These are phyloP conservation scores for Gryon sp. DNA, from an alignment of 1,140 invertebrate species.

Conservation along the genomic window DNA sequence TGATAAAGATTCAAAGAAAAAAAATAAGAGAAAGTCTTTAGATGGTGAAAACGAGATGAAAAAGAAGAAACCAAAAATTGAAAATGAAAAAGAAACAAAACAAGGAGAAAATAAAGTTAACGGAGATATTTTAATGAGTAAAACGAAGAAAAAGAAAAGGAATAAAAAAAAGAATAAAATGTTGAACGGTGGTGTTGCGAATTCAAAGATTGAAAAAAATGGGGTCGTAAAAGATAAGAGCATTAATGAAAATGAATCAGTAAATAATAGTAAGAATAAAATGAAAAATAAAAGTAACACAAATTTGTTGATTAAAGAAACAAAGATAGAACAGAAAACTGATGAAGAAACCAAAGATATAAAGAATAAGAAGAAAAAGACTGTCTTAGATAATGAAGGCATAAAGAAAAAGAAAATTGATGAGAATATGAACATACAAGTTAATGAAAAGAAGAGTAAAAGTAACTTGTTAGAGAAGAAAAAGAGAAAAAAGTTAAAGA, in stretches of 20 bases:
- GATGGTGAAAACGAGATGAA: conserved; percentile 13
- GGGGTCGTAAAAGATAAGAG: no score
- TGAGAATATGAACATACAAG: neutral
- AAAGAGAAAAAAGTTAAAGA: conserved; percentile 2
- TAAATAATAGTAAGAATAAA: no score
- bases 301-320: no score
- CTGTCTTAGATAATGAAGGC: neutral
- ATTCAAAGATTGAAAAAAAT: no score
- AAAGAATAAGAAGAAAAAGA: conserved; percentile 22
- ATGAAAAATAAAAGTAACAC: no score
- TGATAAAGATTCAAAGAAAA: conserved; percentile 14
- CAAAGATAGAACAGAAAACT: conserved; percentile 1
- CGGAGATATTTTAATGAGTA: neutral
- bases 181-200: neutral
- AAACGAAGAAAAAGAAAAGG: conserved; percentile 14
- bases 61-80: conserved; percentile 44
- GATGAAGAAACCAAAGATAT: conserved; percentile 8
- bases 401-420: neutral
- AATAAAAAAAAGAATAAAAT: neutral
- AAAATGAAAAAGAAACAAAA: no score
- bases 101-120: neutral
- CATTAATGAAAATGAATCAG: no score
- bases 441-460: conserved; percentile 55
- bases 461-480: neutral
- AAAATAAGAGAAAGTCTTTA: conserved; percentile 48